Conservation (phyloP, 2,888 invertebrate species). For the Lycophotia porphyrea region DNA sequence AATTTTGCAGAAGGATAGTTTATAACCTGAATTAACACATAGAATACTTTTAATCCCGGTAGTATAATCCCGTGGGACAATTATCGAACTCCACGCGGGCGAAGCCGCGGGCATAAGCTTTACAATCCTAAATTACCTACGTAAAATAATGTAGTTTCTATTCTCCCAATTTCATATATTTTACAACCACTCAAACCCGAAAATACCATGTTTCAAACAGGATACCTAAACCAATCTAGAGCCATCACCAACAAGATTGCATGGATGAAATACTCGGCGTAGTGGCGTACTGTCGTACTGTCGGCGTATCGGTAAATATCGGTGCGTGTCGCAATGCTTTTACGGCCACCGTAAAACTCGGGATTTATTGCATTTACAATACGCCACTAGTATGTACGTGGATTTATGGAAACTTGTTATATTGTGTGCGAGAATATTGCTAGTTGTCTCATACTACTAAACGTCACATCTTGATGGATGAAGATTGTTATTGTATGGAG, state of each 20-base stretch:
- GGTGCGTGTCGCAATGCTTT: slow-evolving; percentile 66
- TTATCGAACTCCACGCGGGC: too few relatives aligned
- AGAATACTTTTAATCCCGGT: too few relatives aligned
- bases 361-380: slow-evolving; percentile 67
- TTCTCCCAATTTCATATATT: slow-evolving; percentile 9
- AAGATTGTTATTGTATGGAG: slow-evolving; percentile 9
- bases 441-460: slow-evolving; percentile 11
- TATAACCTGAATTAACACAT: too few relatives aligned
- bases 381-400: slow-evolving; percentile 45
- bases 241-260: slow-evolving; percentile 47
- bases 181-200: not conserved
- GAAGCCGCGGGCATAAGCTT: too few relatives aligned
- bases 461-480: slow-evolving; percentile 20
- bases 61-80: too few relatives aligned
- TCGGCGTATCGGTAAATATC: slow-evolving; percentile 55
- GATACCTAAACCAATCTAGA: slow-evolving; percentile 40
- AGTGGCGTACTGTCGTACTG: slow-evolving; percentile 24
- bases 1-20: too few relatives aligned
- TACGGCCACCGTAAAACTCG: slow-evolving; percentile 63
- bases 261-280: slow-evolving; percentile 46
- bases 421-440: slow-evolving; percentile 36
- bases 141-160: not conserved
- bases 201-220: slow-evolving; percentile 24
- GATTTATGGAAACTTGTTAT: slow-evolving; percentile 54
- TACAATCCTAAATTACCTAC: not conserved